Evolutionary conservation across 2,113 vertebrate species (phyloP).

Genomic region (Gobiocypris rarus): DNA sequence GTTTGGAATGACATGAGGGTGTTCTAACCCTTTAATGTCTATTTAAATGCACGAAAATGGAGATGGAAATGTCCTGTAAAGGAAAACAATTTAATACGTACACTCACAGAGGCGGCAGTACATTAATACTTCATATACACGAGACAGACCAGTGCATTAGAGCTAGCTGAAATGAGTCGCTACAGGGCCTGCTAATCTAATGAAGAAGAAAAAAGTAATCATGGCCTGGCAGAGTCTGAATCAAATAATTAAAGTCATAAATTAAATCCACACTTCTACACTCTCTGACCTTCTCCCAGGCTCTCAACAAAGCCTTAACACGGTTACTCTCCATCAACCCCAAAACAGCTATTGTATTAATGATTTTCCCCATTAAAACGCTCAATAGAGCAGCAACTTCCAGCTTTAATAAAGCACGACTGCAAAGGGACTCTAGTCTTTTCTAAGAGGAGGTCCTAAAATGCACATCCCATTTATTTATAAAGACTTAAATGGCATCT

Average conservation of each 20-base stretch:
- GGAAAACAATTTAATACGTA: background rate
- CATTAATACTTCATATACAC: slow-evolving; percentile 16
- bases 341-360: slow-evolving; percentile 34
- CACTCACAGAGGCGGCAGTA: background rate
- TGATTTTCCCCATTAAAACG: slow-evolving; percentile 26
- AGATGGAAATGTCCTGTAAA: background rate
- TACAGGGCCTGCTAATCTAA: slow-evolving; percentile 37
- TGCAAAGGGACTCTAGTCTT: background rate
- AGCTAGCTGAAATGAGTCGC: slow-evolving; percentile 1
- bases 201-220: slow-evolving; percentile 35
- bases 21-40: too few relatives aligned
- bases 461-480: slow-evolving; percentile 18
- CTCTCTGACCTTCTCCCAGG: slow-evolving; percentile 34
- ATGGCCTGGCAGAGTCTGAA: slow-evolving; percentile 17
- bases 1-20: too few relatives aligned
- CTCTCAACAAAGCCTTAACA: slow-evolving; percentile 23
- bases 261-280: slow-evolving; percentile 41
- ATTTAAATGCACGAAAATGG: background rate
- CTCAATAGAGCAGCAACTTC: slow-evolving; percentile 9
- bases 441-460: background rate
- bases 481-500: background rate
- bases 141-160: slow-evolving; percentile 33
- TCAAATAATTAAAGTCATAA: slow-evolving; percentile 32
- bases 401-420: slow-evolving; percentile 26
- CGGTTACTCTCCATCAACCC: slow-evolving; percentile 4